These are phyloP conservation scores for Thamnaconus septentrionalis DNA, from an alignment of 2,113 vertebrate genomes.

Conservation along the genomic window DNA sequence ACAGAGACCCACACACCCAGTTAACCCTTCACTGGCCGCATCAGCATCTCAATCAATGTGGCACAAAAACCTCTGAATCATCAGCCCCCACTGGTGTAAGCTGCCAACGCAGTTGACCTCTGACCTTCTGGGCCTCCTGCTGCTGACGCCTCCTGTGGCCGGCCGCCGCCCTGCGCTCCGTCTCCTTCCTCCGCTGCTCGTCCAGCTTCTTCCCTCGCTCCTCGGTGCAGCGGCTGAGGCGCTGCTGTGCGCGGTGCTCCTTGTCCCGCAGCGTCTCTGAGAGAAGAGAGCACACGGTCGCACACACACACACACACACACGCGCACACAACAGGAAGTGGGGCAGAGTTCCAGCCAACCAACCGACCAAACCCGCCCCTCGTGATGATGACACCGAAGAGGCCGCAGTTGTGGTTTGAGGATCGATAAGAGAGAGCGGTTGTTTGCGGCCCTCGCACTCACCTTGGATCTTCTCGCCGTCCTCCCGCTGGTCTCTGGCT, in stretches of 20 bases:
- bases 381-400: constrained; percentile 6
- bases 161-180: constrained; percentile 83
- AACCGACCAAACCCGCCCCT: background rate
- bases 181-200: constrained; percentile 84
- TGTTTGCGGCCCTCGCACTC: constrained; percentile 20
- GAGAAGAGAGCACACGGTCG: constrained; percentile 68
- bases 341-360: background rate
- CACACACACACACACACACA: background rate
- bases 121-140: constrained; percentile 88
- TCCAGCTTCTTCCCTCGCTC: constrained; percentile 87
- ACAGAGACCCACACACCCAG: too few relatives aligned
- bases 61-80: too few relatives aligned
- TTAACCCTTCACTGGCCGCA: too few relatives aligned
- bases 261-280: constrained; percentile 84
- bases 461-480: constrained; percentile 84
- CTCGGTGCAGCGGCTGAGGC: constrained; percentile 85
- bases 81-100: background rate
- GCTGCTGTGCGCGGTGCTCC: constrained; percentile 83
- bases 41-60: too few relatives aligned
- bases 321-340: background rate
- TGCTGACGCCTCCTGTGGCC: constrained; percentile 86
- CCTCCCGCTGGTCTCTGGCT: constrained; percentile 82
- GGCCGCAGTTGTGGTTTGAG: background rate
- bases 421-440: background rate
- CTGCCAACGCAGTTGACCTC: constrained; percentile 26